Evolutionary conservation across 1,140 invertebrate genomes (phyloP).

Genomic region (Zaprionus camerounensis): DNA sequence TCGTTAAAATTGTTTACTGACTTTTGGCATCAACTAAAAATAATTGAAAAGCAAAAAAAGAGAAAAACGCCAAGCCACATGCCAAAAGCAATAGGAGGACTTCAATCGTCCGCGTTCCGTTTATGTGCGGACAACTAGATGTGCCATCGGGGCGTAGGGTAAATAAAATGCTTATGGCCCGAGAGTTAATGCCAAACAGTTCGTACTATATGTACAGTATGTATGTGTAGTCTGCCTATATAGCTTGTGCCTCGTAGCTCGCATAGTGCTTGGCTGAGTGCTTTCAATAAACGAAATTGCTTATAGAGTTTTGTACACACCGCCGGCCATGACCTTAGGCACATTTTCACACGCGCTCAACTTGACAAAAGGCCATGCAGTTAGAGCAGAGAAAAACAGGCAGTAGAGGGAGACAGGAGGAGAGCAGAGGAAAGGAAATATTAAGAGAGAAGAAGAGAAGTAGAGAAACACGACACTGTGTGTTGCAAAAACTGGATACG

Average conservation of each 20-base stretch:
- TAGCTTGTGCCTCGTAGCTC: neutral
- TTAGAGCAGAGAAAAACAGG: neutral
- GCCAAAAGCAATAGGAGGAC: conserved; percentile 58
- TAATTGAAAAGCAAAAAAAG: conserved; percentile 50
- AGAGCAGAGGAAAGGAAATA: neutral
- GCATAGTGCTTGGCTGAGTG: conserved; percentile 17
- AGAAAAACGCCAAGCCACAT: conserved; percentile 37
- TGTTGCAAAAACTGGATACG: neutral
- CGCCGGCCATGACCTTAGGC: conserved; percentile 69
- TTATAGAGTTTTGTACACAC: conserved; percentile 41
- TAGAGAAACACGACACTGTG: neutral
- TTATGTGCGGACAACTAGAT: conserved; percentile 39
- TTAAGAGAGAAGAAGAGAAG: neutral
- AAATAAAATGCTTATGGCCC: conserved; percentile 23
- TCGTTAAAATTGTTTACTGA: conserved; percentile 68
- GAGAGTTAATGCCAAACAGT: neutral
- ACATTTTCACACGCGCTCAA: conserved; percentile 65
- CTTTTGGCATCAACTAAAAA: conserved; percentile 54
- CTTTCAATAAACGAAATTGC: conserved; percentile 74
- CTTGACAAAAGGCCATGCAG: conserved; percentile 40
- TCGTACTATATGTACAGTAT: neutral
- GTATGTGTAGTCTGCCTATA: neutral
- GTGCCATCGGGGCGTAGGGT: neutral
- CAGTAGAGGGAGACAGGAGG: neutral
- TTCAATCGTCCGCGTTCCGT: conserved; percentile 20